Evolutionary conservation across 1,140 invertebrate species (phyloP), one percentile per base, ranked within the genome.

Genomic region (Agrypnia vestita): DNA sequence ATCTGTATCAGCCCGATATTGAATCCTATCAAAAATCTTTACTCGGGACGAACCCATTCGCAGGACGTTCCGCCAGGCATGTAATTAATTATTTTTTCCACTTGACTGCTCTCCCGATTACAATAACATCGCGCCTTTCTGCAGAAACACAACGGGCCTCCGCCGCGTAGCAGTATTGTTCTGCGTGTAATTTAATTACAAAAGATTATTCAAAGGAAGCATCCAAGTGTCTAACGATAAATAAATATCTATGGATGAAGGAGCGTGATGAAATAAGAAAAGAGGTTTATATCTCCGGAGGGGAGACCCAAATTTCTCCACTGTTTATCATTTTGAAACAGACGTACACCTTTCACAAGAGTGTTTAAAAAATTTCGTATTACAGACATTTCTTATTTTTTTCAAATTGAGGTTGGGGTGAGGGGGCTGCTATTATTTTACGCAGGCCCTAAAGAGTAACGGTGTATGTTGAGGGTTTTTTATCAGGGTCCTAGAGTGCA

Each of bases 161-260:
- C 17, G 19, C 47, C 15, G n/a, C n/a, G 49, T n/a, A 62, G 43
- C 73, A 53, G 76, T 83, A 83, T 83, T 83, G 82, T 83, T 83
- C 82, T 71, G 76, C 71, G 79, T 78, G 71, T 83, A 83, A 83
- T 83, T 80, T 83, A 83, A 83, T 83, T 83, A 83, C 82, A 83
- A 83, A 83, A 83, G 82, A 83, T 83, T 83, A 83, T 83, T 83
- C 82, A 83, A 83, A 83, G 82, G 76, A 79, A 83, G 82, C 82
- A 83, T 59, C 82, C 55, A 69, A 83, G 79, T 83, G 82, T 83
- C 80, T 83, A 83, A 83, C 82, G 82, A 83, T 83, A 83, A 83
- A 83, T 83, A 83, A 83, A 83, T 83, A 83, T 83, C 78, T 80
- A 82, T 74, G 81, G 81, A 80, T 82, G 78, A 78, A 72, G 76